phyloP scores from a whole-genome alignment of 2,797 vertebrate genomes.

The Aphelocoma californica region DNA sequence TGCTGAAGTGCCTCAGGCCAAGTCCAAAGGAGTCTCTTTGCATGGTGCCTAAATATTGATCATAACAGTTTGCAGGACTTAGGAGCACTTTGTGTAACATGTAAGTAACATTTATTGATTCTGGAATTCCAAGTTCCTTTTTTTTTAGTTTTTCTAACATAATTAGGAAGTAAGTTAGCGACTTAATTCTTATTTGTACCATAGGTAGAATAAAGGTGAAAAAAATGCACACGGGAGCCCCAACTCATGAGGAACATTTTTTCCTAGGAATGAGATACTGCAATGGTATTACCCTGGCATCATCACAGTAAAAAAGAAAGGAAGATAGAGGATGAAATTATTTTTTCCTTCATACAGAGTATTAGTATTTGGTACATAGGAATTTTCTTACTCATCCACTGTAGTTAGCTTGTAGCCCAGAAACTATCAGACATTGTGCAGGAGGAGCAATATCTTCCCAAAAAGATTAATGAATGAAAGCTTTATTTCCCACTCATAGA shows the following conservation, averaged over 20 bases:
- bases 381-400: neutral
- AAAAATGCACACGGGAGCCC: fast-evolving
- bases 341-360: fast-evolving
- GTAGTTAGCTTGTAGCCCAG: neutral
- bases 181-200: neutral
- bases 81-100: neutral
- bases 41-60: neutral
- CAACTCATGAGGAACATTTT: fast-evolving
- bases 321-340: neutral
- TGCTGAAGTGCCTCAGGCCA: neutral
- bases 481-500: neutral
- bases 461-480: neutral
- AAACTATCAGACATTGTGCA: neutral
- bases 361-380: neutral
- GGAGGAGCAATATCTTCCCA: neutral
- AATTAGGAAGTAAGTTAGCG: neutral
- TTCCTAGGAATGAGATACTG: neutral
- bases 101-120: neutral
- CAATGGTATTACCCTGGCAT: neutral
- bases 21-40: neutral
- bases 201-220: neutral
- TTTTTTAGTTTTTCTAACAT: neutral
- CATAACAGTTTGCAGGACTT: neutral
- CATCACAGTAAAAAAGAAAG: fast-evolving
- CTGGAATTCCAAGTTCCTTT: neutral